Conservation (phyloP, 2,797 vertebrate species). For the Helicolenus hilgendorfi region DNA sequence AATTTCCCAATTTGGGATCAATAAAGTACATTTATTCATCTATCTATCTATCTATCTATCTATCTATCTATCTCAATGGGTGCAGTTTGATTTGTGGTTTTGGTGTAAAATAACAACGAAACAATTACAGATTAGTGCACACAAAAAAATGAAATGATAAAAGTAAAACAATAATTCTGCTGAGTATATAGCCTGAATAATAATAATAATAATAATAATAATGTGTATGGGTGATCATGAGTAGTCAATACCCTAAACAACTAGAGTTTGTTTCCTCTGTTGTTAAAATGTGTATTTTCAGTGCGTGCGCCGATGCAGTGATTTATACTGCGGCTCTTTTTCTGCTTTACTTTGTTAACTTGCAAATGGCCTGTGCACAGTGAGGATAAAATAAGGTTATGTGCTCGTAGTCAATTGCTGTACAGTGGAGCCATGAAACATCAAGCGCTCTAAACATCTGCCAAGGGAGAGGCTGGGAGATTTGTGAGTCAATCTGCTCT, state of each 20-base stretch:
- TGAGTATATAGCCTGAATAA: not conserved
- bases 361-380: conserved; percentile 46
- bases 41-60: too few species aligned
- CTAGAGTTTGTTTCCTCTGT: not conserved
- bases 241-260: not conserved
- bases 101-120: not conserved
- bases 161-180: not conserved
- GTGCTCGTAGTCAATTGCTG: conserved; percentile 34
- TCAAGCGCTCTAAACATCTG: conserved; percentile 75
- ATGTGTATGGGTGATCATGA: not conserved
- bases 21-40: not conserved
- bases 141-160: not conserved
- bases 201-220: not conserved
- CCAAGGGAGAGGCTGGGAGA: conserved; percentile 60
- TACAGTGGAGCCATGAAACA: conserved; percentile 61
- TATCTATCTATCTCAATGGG: not conserved
- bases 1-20: too few species aligned
- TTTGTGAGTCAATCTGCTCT: conserved; percentile 77
- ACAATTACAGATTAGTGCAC: not conserved
- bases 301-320: not conserved
- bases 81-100: not conserved
- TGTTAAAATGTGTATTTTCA: not conserved
- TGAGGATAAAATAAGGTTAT: conserved; percentile 57
- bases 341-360: conserved; percentile 31
- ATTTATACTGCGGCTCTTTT: conserved; percentile 5